Evolutionary conservation across 2,113 vertebrate genomes (phyloP), one percentile per base, ranked within the genome.

Genomic region (Cynoglossus semilaevis): DNA sequence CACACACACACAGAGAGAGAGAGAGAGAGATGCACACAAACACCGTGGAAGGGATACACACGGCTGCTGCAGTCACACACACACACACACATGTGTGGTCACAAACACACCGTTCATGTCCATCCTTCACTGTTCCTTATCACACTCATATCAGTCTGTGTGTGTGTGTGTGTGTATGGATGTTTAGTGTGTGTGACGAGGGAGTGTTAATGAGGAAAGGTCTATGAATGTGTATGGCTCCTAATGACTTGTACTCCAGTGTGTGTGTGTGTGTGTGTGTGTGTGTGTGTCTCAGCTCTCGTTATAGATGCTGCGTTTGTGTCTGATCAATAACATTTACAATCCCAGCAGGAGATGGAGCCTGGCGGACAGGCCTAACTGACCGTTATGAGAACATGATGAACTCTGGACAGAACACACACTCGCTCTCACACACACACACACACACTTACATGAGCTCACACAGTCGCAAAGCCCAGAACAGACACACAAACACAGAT

Each of bases 291-390:
- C 53, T 55, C 51, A n/a, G n/a, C n/a, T n/a, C n/a, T n/a, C n/a
- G n/a, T n/a, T n/a, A n/a, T n/a, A n/a, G n/a, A n/a, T 88, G 83
- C 72, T 19, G 82, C 42, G 54, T 69, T 67, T 69, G 70, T 57
- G 69, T 84, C 80, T 75, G 83, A 89, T 90, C 88, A 76, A 90
- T 89, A 87, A 79, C 75, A 89, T 88, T 88, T 84, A 88, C 84
- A 91, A 88, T 84, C 83, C 82, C 79, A 45, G 87, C 81, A 89
- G 78, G 76, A 88, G 84, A 83, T 71, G 8, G 73, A 69, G 76
- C 73, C 73, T 77, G 65, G 75, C 67, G 46, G 70, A 84, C 74
- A 81, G 79, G 78, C 76, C 72, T 82, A 82, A 78, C 79, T 77
- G 82, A 77, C 74, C 82, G 85, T 88, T 83, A 87, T 78, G 70